Base-by-base conservation (phyloP, 2,797 vertebrate genomes). In the Hippoglossus hippoglossus region DNA sequence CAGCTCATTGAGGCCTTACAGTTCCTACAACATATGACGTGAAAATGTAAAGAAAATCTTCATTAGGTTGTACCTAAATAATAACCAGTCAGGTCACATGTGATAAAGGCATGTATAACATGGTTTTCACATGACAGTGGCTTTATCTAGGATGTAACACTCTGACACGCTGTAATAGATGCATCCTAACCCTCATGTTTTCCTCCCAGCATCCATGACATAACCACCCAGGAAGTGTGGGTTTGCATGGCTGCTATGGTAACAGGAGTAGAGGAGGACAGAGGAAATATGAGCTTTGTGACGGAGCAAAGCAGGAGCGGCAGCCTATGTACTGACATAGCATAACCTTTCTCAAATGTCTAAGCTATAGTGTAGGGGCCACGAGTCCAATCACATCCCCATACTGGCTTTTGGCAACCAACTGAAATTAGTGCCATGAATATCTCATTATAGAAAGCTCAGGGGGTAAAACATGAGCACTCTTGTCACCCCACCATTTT, bases 211-310 rank as follows among this genome's bases (percentile, higher is more conserved):
- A 67, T 57, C 69, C 64, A 73, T 90, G 80, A 90, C 83, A 91
- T 89, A 92, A 91, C 71, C 79, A 84, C 81, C 67, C 56, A 81
- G 71, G 82, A 88, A 89, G 81, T 81, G 80, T 79, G 71, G 71
- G 72, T 77, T 87, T 85, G 79, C 86, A 73, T 88, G 71, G 89
- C 82, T 91, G 89, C 89, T 84, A 91, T 80, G 65, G 90, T 91
- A 89, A 94, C 86, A 72, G 64, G 68, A 90, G 87, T 65, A 79
- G 64, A 82, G 79, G 66, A 79, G 83, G 68, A 87, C 82, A 82
- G 80, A 78, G 80, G 91, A 92, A 92, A 94, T 81, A 64, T 83
- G 89, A 94, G 79, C 88, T 81, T 56, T 75, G 82, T 79, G 86
- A 84, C 44, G 24, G 67, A 72, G 71, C 62, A 76, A 44, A 64